These are phyloP conservation scores for Bergia sp. DNA, from an alignment of 92 coral and sea anemone species.

Conservation along the genomic window DNA sequence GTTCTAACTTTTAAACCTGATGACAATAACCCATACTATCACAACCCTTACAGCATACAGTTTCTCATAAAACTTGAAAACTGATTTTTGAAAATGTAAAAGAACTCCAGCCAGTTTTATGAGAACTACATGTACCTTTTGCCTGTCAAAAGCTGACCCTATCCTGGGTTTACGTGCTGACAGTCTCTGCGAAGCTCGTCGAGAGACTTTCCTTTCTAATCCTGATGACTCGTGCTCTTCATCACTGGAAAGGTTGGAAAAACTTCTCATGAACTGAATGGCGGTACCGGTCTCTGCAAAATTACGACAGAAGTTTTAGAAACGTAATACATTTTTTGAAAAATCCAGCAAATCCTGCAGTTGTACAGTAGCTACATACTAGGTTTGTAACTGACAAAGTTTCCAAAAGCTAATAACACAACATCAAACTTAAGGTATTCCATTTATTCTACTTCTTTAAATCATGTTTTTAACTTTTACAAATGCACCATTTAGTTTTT, in stretches of 20 bases:
- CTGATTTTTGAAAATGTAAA: no score
- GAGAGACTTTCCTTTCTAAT: constrained; percentile 73
- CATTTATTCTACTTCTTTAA: not conserved
- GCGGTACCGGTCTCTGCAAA: constrained; percentile 73
- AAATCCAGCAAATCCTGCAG: not conserved
- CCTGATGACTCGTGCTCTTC: constrained; percentile 71
- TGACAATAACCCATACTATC: no score
- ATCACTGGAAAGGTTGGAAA: constrained; percentile 73
- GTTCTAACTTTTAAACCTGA: no score
- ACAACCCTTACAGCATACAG: no score
- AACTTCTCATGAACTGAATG: constrained; percentile 70
- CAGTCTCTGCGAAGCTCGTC: constrained; percentile 69
- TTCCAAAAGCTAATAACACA: not conserved
- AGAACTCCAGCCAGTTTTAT: not conserved
- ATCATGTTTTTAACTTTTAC: not conserved
- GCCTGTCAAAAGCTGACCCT: constrained; percentile 65
- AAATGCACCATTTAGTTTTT: no score
- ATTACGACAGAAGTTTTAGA: not conserved
- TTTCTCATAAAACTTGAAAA: no score
- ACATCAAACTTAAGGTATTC: no score
- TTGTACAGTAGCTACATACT: no score
- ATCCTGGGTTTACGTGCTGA: constrained; percentile 52
- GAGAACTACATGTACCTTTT: constrained; percentile 20
- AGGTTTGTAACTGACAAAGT: not conserved
- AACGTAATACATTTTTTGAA: not conserved